Conservation (phyloP, 2,113 vertebrate genomes). For the Bujurquina vittata region DNA sequence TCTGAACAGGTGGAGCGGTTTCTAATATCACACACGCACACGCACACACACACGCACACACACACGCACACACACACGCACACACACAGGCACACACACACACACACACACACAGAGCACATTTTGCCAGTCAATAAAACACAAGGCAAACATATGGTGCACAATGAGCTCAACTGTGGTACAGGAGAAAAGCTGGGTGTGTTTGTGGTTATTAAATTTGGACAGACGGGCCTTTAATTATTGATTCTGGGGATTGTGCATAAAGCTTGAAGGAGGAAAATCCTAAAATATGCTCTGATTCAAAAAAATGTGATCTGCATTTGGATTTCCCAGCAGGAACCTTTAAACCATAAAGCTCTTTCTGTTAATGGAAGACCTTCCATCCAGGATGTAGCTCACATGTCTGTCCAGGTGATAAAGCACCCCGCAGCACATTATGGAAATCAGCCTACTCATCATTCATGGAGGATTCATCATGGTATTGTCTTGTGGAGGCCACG, state of each 20-base stretch:
- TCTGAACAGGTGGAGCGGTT: conserved; percentile 43
- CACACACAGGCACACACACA: too few species aligned
- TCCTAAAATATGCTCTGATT: not conserved
- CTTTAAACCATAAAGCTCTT: not conserved
- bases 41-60: not conserved
- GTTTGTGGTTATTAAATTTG: conserved; percentile 11
- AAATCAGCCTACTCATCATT: conserved; percentile 51
- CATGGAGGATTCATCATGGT: conserved; percentile 31
- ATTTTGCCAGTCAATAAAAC: not conserved
- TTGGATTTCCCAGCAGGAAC: not conserved
- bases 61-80: too few species aligned
- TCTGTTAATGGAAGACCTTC: not conserved
- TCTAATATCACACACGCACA: conserved; percentile 1
- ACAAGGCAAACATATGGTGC: not conserved
- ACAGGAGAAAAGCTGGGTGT: conserved; percentile 3
- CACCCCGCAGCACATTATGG: conserved; percentile 34
- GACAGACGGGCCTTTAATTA: not conserved
- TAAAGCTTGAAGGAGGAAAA: not conserved
- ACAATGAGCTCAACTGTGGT: not conserved
- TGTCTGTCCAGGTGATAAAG: conserved; percentile 35
- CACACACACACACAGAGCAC: not conserved
- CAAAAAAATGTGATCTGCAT: not conserved
- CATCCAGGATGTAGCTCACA: not conserved
- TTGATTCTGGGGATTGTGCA: not conserved
- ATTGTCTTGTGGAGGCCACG: conserved; percentile 15